A percentile compares a stretch with the other conserved stretches of the same genome.
phyloP scores from a whole-genome alignment of 2,797 vertebrate genomes.

The Zonotrichia albicollis region DNA sequence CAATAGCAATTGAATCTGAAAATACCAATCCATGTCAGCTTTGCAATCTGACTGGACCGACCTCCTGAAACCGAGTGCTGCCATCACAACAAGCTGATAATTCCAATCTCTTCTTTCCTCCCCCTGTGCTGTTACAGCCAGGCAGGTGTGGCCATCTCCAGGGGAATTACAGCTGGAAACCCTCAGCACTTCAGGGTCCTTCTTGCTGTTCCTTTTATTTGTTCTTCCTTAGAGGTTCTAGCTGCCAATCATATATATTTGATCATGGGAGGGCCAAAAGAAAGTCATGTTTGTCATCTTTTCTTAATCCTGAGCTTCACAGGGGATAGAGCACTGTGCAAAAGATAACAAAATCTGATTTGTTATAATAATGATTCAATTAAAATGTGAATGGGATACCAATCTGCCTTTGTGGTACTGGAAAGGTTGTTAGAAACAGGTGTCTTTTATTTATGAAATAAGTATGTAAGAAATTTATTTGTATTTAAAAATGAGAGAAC shows the following conservation, averaged over 20 bases:
- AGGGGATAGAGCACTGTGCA: neutral
- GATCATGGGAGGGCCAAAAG: neutral
- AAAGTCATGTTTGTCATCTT: neutral
- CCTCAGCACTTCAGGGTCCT: neutral
- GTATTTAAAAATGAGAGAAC: neutral
- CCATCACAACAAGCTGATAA: neutral
- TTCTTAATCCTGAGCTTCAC: neutral
- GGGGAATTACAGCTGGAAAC: neutral
- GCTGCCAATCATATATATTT: neutral
- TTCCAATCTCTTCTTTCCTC: neutral
- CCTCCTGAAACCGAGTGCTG: neutral
- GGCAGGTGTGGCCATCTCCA: neutral
- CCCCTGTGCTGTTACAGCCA: neutral
- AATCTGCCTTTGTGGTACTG: neutral
- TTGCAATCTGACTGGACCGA: neutral
- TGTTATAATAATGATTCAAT: neutral
- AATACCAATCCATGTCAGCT: neutral
- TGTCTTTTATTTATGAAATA: neutral
- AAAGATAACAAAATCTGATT: neutral
- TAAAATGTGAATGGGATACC: neutral
- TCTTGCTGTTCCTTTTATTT: neutral
- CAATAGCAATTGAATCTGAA: neutral
- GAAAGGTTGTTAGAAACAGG: neutral
- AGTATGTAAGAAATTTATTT: neutral
- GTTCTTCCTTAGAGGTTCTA: neutral